A percentile compares a stretch with the other conserved stretches of the same genome.
Evolutionary conservation across 2,113 vertebrate genomes (phyloP).

Genomic region (Bombycilla garrulus): DNA sequence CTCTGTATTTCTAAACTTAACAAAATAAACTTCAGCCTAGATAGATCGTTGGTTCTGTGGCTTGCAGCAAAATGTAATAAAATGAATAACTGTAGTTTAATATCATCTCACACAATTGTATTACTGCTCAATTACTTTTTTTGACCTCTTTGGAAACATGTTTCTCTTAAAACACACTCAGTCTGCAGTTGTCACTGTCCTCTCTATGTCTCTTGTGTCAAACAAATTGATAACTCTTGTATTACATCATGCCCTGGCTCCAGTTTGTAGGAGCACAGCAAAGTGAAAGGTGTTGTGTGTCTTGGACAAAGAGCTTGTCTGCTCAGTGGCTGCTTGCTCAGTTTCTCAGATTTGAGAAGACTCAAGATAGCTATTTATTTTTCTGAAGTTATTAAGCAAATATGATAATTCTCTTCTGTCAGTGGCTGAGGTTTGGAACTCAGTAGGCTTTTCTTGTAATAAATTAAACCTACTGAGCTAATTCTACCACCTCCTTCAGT

Average conservation of each 20-base stretch:
- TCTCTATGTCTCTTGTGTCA: neutral
- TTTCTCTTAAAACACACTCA: constrained; percentile 18
- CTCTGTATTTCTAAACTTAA: constrained; percentile 52
- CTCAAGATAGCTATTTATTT: neutral
- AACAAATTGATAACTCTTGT: neutral
- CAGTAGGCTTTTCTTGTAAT: neutral
- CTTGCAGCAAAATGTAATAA: constrained; percentile 65
- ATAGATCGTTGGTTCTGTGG: constrained; percentile 40
- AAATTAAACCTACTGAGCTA: neutral
- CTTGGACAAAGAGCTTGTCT: neutral
- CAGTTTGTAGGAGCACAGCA: neutral
- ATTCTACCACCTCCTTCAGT: neutral
- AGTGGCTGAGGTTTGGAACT: neutral
- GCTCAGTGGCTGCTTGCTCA: neutral
- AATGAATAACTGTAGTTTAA: constrained; percentile 59
- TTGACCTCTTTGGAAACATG: constrained; percentile 56
- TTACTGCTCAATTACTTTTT: constrained; percentile 62
- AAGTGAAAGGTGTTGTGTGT: neutral
- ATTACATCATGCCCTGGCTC: neutral
- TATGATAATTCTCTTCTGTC: neutral
- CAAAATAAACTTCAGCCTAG: constrained; percentile 52
- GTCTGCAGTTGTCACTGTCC: constrained; percentile 36
- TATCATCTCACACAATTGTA: constrained; percentile 59
- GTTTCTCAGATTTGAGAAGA: neutral
- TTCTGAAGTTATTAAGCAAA: neutral